phyloP scores from a whole-genome alignment of 2,797 vertebrate species.

The Enteromius fasciolatus region DNA sequence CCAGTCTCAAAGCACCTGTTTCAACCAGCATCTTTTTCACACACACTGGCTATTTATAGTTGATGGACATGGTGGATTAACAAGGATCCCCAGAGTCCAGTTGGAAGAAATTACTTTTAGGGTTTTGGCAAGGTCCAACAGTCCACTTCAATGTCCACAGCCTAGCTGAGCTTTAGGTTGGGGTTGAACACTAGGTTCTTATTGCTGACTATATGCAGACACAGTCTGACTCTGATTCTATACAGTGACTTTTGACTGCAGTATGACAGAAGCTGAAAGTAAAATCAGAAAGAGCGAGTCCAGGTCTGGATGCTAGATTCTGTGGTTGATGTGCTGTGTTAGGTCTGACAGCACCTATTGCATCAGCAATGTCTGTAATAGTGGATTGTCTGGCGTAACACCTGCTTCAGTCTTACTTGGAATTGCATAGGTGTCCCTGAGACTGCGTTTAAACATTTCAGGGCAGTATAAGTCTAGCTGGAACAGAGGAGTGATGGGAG shows the following conservation, averaged over 20 bases:
- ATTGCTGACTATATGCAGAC: constrained; percentile 60
- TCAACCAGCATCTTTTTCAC: constrained; percentile 64
- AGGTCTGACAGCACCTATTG: constrained; percentile 28
- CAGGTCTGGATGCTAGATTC: constrained; percentile 1
- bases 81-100: constrained; percentile 70
- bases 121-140: constrained; percentile 70
- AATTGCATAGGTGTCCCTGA: constrained; percentile 29
- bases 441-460: constrained; percentile 4
- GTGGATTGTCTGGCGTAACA: constrained; percentile 31
- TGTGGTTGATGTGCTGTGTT: constrained; percentile 27
- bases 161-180: constrained; percentile 71
- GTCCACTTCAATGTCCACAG: constrained; percentile 69
- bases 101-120: constrained; percentile 72
- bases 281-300: constrained; percentile 7
- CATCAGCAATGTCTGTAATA: constrained; percentile 37
- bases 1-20: constrained; percentile 62
- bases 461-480: neutral
- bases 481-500: constrained; percentile 5
- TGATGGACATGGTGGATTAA: constrained; percentile 74
- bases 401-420: constrained; percentile 27
- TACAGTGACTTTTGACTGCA: constrained; percentile 13
- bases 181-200: constrained; percentile 58
- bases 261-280: constrained; percentile 21
- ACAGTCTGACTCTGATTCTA: constrained; percentile 57
- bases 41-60: constrained; percentile 73